phyloP scores from a whole-genome alignment of 2,113 vertebrate species.

The Mugil cephalus region DNA sequence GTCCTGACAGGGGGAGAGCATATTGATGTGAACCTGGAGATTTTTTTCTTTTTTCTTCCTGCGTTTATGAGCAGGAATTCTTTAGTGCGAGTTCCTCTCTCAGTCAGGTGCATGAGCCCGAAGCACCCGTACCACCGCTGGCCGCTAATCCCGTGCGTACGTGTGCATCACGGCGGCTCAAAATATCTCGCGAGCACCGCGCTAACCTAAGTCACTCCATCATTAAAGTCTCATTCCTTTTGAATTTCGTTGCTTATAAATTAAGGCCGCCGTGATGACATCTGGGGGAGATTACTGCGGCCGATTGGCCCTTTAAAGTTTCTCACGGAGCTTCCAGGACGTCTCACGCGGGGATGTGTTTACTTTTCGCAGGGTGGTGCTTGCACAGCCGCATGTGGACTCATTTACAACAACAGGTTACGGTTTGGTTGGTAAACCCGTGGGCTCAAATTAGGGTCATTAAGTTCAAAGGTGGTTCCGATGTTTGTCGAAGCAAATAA shows the following conservation, averaged over 20 bases:
- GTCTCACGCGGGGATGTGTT: slow-evolving; percentile 35
- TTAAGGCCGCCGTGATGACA: background rate
- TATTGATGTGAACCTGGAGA: slow-evolving; percentile 35
- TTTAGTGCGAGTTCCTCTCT: slow-evolving; percentile 38
- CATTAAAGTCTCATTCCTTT: slow-evolving; percentile 30
- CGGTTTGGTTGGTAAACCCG: slow-evolving; percentile 21
- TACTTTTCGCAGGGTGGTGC: slow-evolving; percentile 42
- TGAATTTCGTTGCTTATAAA: slow-evolving; percentile 2
- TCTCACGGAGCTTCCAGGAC: slow-evolving; percentile 5
- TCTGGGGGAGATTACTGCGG: background rate
- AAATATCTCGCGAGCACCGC: slow-evolving; percentile 7
- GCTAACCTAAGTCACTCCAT: background rate
- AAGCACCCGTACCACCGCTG: background rate
- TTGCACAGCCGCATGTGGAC: slow-evolving; percentile 36
- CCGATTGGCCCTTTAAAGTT: background rate
- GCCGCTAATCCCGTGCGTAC: background rate
- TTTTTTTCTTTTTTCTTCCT: slow-evolving; percentile 36
- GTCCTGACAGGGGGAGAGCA: slow-evolving; percentile 21
- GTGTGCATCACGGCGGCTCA: background rate
- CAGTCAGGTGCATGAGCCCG: slow-evolving; percentile 44
- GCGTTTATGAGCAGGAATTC: slow-evolving; percentile 33
- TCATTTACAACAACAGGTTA: slow-evolving; percentile 20
- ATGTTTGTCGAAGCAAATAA: too few relatives aligned
- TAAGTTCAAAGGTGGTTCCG: too few relatives aligned
- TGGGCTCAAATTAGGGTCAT: too few relatives aligned